A percentile compares a stretch with the other conserved stretches of the same genome.
Evolutionary conservation across 2,888 invertebrate species (phyloP).

Genomic region (Euphydryas editha): DNA sequence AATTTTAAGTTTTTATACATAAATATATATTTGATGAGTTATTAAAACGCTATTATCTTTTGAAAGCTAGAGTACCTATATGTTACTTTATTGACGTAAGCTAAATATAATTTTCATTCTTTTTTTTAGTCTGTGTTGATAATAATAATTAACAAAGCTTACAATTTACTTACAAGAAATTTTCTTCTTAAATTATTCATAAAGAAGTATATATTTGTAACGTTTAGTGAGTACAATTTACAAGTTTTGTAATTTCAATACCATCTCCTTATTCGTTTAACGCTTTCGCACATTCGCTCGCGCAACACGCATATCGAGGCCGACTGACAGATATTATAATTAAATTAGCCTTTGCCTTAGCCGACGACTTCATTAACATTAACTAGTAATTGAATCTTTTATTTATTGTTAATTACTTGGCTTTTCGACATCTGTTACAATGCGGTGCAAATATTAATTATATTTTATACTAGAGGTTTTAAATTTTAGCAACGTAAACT

Average conservation of each 20-base stretch:
- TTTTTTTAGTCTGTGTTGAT: too few species aligned
- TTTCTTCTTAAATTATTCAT: too few species aligned
- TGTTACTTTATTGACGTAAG: too few species aligned
- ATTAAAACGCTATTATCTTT: too few species aligned
- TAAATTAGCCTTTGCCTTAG: slow-evolving; percentile 54
- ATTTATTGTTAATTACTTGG: slow-evolving; percentile 71
- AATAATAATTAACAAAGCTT: too few species aligned
- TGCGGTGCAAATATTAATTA: slow-evolving; percentile 9
- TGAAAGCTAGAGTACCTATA: too few species aligned
- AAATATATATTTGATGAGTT: too few species aligned
- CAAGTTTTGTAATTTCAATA: slow-evolving; percentile 7
- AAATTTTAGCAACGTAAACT: not conserved
- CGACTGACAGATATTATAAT: slow-evolving; percentile 53
- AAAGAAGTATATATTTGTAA: not conserved
- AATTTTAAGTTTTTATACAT: too few species aligned
- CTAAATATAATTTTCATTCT: too few species aligned
- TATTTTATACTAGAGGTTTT: not conserved
- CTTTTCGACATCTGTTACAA: slow-evolving; percentile 34
- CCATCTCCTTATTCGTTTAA: slow-evolving; percentile 9
- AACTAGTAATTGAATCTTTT: slow-evolving; percentile 71
- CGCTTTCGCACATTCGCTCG: slow-evolving; percentile 16
- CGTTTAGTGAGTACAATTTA: not conserved
- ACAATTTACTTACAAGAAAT: too few species aligned
- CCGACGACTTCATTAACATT: slow-evolving; percentile 64
- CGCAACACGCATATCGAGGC: slow-evolving; percentile 25